Evolutionary conservation across 2,113 vertebrate species (phyloP).

Genomic region (Charina bottae): DNA sequence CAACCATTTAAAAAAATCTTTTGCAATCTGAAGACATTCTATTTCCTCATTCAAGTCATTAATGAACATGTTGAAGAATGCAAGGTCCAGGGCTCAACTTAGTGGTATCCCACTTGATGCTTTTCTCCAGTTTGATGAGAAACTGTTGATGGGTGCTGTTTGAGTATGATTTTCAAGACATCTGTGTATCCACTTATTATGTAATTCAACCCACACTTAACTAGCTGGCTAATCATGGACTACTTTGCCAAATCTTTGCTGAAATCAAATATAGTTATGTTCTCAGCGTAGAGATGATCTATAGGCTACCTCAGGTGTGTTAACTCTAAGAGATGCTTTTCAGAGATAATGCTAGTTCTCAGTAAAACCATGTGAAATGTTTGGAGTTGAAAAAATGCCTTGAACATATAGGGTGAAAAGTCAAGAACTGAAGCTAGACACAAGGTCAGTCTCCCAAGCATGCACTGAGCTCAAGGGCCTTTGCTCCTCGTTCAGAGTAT

Average conservation of each 20-base stretch:
- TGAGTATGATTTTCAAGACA: background rate
- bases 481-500: background rate
- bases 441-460: slow-evolving; percentile 21
- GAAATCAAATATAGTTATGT: background rate
- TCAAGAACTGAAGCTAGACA: slow-evolving; percentile 11
- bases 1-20: background rate
- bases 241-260: background rate
- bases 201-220: background rate
- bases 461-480: background rate
- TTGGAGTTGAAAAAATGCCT: background rate
- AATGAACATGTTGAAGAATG: background rate
- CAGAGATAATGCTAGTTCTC: slow-evolving; percentile 3
- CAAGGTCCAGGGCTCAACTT: background rate
- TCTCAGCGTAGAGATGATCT: background rate
- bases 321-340: background rate
- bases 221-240: background rate
- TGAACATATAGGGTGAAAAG: slow-evolving; percentile 12
- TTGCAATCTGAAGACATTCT: background rate
- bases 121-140: background rate
- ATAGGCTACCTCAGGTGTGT: background rate
- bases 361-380: slow-evolving; percentile 17
- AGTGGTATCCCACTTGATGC: background rate
- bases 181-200: background rate
- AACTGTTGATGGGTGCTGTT: background rate
- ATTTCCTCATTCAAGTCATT: background rate